Base-by-base conservation (phyloP, 92 coral and sea anemone species). In the Umimayanthus chanpuru region DNA sequence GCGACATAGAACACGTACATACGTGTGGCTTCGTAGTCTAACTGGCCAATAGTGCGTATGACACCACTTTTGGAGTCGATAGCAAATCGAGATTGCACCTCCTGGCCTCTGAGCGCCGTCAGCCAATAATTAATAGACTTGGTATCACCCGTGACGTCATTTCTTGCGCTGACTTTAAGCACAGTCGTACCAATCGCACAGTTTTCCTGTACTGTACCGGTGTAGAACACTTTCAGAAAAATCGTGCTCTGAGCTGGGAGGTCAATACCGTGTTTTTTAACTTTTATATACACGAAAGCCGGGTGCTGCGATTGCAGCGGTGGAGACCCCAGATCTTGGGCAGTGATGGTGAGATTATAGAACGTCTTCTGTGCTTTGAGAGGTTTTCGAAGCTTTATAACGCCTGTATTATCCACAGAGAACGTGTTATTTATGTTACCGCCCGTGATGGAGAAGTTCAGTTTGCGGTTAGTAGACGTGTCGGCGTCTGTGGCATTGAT, bases 401-500 rank as follows among this genome's bases (percentile, higher is more conserved):
- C 89, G 14, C 96, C 92, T 68, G 84, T 88, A 25, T 84, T 77
- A 65, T 92, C 93, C 49, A 95, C 64, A 4, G 91, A 73, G 80
- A 95, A 95, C 25, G 96, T 95, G 80, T 82, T 80, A 68, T 95
- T 94, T 18, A 79, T 23, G 68, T 93, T 93, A 1, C 98, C 96
- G 43, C 80, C 47, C 15, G 68, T 44, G 21, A 95, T 85, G 18
- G 21, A 39, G 87, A 92, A 92, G n/a, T 87, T 76, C 26, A 95
- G 66, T 86, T 91, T 71, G 32, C 92, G 55, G 80, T 95, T 92
- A 43, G 61, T 75, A 0, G 91, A 90, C 5, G 90, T 71, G 74
- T 95, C 98, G 73, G 93, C 91, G 53, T 95, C 98, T n/a, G 89
- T 93, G 40, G 96, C 96, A 1, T 94, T 95, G 16, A 95, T 94